These are phyloP conservation scores for Ceriagrion tenellum DNA, from an alignment of 2,888 invertebrate species.

Conservation along the genomic window DNA sequence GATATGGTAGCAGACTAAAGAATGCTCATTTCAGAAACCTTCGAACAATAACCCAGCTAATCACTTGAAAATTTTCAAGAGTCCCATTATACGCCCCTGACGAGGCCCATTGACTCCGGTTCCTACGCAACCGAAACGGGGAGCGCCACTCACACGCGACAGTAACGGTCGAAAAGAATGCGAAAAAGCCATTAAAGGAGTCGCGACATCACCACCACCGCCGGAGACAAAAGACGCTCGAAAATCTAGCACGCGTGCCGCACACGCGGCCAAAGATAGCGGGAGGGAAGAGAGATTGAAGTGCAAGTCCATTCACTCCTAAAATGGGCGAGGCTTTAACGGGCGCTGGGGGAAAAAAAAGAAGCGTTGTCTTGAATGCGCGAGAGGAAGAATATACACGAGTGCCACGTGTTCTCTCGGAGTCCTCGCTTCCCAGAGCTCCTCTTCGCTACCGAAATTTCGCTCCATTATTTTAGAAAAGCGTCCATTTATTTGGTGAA, in stretches of 20 bases:
- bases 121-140: background rate
- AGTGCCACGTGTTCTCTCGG: background rate
- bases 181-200: background rate
- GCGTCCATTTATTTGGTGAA: background rate
- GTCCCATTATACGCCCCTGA: background rate
- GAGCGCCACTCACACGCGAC: background rate
- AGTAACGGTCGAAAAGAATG: background rate
- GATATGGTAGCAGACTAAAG: too few relatives aligned
- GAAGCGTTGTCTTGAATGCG: background rate
- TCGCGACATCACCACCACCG: background rate
- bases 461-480: conserved; percentile 27
- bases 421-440: too few relatives aligned
- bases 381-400: background rate
- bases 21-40: background rate
- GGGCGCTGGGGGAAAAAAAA: background rate
- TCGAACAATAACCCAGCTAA: background rate
- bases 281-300: background rate
- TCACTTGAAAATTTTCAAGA: background rate
- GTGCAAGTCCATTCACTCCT: background rate
- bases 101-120: background rate
- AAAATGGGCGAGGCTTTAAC: background rate
- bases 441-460: background rate
- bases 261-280: background rate
- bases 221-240: background rate
- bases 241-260: background rate